phyloP scores from a whole-genome alignment of 2,888 invertebrate species.

The Nineta flava region DNA sequence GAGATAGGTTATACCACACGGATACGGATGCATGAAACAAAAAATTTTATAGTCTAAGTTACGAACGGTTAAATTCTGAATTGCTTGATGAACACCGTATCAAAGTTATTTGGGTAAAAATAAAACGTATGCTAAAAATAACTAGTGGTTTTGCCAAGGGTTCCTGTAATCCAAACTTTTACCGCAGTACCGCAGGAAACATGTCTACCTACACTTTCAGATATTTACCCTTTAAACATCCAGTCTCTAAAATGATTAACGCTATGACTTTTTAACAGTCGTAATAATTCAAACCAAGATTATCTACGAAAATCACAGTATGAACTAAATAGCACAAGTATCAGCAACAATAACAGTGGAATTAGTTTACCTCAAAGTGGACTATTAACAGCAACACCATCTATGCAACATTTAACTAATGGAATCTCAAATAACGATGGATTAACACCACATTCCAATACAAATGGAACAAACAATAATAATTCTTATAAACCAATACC shows the following conservation, averaged over 20 bases:
- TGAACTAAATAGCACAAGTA: constrained; percentile 18
- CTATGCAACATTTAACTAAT: constrained; percentile 6
- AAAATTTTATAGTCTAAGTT: too few relatives aligned
- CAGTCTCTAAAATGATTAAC: constrained; percentile 1
- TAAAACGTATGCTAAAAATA: too few relatives aligned
- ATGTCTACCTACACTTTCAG: too few relatives aligned
- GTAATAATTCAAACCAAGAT: constrained; percentile 18
- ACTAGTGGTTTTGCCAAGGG: too few relatives aligned
- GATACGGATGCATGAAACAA: too few relatives aligned
- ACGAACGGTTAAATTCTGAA: too few relatives aligned
- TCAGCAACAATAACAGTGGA: constrained; percentile 1
- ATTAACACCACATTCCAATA: constrained; percentile 16
- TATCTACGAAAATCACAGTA: constrained; percentile 25
- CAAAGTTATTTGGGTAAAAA: too few relatives aligned
- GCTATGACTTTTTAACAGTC: constrained; percentile 9
- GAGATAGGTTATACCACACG: too few relatives aligned
- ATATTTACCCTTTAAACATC: too few relatives aligned
- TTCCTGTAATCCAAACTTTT: too few relatives aligned
- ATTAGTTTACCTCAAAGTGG: constrained; percentile 25
- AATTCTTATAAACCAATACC: constrained; percentile 71
- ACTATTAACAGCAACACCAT: constrained; percentile 12
- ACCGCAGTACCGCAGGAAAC: too few relatives aligned
- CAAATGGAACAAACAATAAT: constrained; percentile 8
- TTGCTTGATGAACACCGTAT: too few relatives aligned
- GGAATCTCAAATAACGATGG: constrained; percentile 22